Conservation (phyloP, 2,113 vertebrate genomes). For the Junco hyemalis region DNA sequence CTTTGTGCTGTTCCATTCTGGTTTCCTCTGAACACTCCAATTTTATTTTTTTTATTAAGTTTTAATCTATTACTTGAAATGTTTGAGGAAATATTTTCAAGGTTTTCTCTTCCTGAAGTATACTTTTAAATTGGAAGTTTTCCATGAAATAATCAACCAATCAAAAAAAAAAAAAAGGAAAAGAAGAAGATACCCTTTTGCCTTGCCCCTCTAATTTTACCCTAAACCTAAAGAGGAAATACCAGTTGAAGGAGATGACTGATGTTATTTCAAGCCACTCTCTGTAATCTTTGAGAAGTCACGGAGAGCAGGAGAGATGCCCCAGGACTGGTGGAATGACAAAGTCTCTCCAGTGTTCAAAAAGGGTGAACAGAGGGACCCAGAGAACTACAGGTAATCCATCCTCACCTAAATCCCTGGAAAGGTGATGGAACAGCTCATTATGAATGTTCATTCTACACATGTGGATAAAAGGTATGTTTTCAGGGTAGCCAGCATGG, state of each 20-base stretch:
- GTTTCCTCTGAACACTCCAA: background rate
- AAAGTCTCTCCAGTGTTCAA: background rate
- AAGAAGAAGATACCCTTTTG: background rate
- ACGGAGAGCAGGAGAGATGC: background rate
- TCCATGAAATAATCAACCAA: background rate
- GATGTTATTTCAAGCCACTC: background rate
- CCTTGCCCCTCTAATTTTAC: background rate
- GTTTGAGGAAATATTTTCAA: background rate
- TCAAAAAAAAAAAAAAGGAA: background rate
- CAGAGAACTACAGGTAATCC: too few species aligned
- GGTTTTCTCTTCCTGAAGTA: background rate
- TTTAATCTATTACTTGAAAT: background rate
- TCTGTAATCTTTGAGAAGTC: background rate
- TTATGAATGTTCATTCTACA: rapidly evolving
- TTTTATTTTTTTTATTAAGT: rapidly evolving
- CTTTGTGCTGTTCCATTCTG: background rate
- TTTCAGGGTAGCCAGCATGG: background rate
- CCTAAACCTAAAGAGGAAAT: background rate
- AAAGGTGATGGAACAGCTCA: background rate
- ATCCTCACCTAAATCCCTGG: background rate
- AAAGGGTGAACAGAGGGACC: background rate
- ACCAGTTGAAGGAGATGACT: background rate
- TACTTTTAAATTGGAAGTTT: background rate
- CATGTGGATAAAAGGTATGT: rapidly evolving
- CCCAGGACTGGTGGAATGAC: background rate